Conservation (phyloP, 1,140 invertebrate genomes). For the Doryteuthis pealeii region DNA sequence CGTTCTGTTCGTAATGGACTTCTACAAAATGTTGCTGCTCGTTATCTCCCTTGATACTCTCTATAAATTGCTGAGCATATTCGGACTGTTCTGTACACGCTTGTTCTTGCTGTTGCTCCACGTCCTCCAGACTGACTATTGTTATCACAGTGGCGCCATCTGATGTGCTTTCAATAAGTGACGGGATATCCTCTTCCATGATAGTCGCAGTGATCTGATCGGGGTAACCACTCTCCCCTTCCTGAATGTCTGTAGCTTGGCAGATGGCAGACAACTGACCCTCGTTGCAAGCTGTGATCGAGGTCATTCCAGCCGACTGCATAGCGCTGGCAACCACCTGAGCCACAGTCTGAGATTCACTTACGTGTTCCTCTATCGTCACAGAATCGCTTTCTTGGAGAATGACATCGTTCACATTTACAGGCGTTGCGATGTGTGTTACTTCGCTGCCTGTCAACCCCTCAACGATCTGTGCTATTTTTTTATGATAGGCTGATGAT, state of each 20-base stretch:
- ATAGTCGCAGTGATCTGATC: conserved; percentile 1
- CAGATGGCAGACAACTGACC: neutral
- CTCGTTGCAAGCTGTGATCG: neutral
- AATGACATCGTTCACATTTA: neutral
- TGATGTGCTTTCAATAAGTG: neutral
- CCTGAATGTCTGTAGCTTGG: neutral
- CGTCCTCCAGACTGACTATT: neutral
- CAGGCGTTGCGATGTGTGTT: neutral
- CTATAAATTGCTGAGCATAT: conserved; percentile 34
- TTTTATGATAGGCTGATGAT: conserved; percentile 4
- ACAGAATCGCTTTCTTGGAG: neutral
- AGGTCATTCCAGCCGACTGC: neutral
- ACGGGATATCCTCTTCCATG: neutral
- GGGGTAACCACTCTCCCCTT: neutral
- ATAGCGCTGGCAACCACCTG: conserved; percentile 2
- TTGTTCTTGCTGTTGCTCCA: neutral
- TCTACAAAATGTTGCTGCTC: conserved; percentile 35
- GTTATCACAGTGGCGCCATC: conserved; percentile 6
- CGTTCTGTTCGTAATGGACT: conserved; percentile 32
- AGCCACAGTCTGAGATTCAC: neutral
- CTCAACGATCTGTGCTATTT: neutral
- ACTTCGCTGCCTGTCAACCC: neutral
- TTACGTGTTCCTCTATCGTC: neutral
- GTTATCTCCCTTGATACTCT: conserved; percentile 16
- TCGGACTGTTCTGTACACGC: conserved; percentile 14